Conservation (phyloP, 2,797 vertebrate species). For the Lithobates pipiens region DNA sequence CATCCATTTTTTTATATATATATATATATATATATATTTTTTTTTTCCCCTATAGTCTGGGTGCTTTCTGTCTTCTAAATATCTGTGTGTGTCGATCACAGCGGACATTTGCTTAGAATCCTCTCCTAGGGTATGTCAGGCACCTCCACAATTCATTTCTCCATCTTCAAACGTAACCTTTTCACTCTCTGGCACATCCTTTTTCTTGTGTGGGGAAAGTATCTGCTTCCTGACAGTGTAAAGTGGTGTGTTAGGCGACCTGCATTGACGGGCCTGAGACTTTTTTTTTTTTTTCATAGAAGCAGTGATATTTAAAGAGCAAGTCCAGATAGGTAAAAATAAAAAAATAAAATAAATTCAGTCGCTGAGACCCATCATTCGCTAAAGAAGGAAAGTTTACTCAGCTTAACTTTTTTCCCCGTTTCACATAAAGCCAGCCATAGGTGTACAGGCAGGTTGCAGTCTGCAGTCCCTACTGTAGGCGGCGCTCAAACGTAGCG, state of each 20-base stretch:
- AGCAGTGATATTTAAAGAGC: neutral
- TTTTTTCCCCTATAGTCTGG: too few species aligned
- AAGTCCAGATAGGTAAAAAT: neutral
- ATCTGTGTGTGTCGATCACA: too few species aligned
- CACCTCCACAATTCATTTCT: neutral
- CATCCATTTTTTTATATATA: too few species aligned
- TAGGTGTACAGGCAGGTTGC: too few species aligned
- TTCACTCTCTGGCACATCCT: constrained; percentile 10
- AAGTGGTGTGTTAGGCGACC: neutral
- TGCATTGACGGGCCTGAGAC: neutral
- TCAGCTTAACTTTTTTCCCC: too few species aligned
- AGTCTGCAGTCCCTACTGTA: too few species aligned
- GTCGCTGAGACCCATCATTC: too few species aligned
- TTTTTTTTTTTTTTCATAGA: neutral
- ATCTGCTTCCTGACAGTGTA: constrained; percentile 24
- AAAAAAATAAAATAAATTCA: neutral
- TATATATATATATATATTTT: too few species aligned
- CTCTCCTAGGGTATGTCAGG: neutral
- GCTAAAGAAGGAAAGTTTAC: too few species aligned
- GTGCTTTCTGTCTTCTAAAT: too few species aligned
- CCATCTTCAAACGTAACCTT: constrained; percentile 27
- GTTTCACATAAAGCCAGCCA: too few species aligned
- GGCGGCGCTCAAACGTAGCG: too few species aligned
- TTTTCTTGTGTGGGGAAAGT: neutral
- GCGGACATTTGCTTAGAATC: neutral